Conservation (phyloP, 2,888 invertebrate genomes). For the Scelioninae gen. 1 region DNA sequence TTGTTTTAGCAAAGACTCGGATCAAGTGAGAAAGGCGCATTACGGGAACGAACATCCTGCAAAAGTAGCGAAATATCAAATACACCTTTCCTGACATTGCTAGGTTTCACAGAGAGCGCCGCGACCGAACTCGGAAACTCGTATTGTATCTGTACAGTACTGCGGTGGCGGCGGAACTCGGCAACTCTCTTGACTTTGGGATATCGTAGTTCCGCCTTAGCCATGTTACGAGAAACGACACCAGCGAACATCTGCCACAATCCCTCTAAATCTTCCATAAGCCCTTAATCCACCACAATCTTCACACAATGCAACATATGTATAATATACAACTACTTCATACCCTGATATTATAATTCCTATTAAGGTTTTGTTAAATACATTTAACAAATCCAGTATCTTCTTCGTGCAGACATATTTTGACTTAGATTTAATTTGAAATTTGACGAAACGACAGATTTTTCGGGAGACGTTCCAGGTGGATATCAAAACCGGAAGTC, state of each 20-base stretch:
- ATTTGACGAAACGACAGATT: slow-evolving; percentile 12
- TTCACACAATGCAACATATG: slow-evolving; percentile 74
- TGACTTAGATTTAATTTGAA: background rate
- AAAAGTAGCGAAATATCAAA: slow-evolving; percentile 79
- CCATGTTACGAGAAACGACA: slow-evolving; percentile 47
- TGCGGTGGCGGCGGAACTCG: slow-evolving; percentile 77
- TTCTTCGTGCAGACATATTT: too few relatives aligned
- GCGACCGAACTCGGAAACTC: slow-evolving; percentile 79
- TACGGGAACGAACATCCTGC: slow-evolving; percentile 67
- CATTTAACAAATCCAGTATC: too few relatives aligned
- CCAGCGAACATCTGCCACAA: slow-evolving; percentile 80
- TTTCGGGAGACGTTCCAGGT: slow-evolving; percentile 51
- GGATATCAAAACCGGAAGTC: slow-evolving; percentile 54
- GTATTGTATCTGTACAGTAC: slow-evolving; percentile 79
- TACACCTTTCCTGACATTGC: slow-evolving; percentile 80
- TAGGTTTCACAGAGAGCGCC: slow-evolving; percentile 75
- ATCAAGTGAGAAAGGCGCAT: slow-evolving; percentile 61
- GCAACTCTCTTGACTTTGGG: slow-evolving; percentile 72
- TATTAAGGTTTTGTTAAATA: too few relatives aligned
- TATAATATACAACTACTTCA: slow-evolving; percentile 64
- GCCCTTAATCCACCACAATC: slow-evolving; percentile 79
- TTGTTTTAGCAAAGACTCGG: slow-evolving; percentile 60
- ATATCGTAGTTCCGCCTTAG: slow-evolving; percentile 47
- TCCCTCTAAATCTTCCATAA: slow-evolving; percentile 78
- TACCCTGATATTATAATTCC: too few relatives aligned